A percentile compares a stretch with the other conserved stretches of the same genome.
These are phyloP conservation scores for Oophaga pumilio DNA, from an alignment of 2,113 vertebrate species.

Conservation along the genomic window DNA sequence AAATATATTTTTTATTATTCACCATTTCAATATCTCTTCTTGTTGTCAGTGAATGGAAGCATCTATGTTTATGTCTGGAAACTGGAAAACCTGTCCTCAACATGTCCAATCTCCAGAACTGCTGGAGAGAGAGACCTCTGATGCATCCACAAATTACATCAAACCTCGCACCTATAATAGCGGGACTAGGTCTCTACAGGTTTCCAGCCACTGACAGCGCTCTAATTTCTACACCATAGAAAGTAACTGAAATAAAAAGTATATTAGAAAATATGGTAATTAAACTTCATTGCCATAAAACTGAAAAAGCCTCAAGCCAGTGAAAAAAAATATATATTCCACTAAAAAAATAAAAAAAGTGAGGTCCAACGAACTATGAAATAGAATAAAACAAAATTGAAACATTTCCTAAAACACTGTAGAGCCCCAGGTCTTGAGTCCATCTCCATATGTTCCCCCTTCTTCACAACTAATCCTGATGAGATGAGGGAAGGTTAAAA, in stretches of 20 bases:
- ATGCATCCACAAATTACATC: not conserved
- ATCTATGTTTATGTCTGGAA: not conserved
- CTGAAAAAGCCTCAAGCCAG: not conserved
- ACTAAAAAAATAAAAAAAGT: not conserved
- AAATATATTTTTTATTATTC: not conserved
- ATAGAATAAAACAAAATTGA: not conserved
- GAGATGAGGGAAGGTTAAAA: no score
- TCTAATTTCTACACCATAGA: not conserved
- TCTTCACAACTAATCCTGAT: not conserved
- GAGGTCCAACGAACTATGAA: not conserved
- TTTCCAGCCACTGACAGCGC: not conserved
- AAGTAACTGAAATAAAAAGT: not conserved
- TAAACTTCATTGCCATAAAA: not conserved
- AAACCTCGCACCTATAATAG: not conserved
- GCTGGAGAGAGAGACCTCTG: not conserved
- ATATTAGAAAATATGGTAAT: not conserved
- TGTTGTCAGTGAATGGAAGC: not conserved
- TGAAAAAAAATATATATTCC: not conserved
- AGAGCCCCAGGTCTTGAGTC: not conserved
- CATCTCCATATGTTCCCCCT: not conserved
- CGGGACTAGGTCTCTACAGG: not conserved
- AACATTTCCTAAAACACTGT: not conserved
- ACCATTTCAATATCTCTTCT: not conserved
- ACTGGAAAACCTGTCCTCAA: not conserved
- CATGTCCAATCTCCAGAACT: not conserved